Conservation (phyloP, 1,140 invertebrate species). For the Belonocnema kinseyi region DNA sequence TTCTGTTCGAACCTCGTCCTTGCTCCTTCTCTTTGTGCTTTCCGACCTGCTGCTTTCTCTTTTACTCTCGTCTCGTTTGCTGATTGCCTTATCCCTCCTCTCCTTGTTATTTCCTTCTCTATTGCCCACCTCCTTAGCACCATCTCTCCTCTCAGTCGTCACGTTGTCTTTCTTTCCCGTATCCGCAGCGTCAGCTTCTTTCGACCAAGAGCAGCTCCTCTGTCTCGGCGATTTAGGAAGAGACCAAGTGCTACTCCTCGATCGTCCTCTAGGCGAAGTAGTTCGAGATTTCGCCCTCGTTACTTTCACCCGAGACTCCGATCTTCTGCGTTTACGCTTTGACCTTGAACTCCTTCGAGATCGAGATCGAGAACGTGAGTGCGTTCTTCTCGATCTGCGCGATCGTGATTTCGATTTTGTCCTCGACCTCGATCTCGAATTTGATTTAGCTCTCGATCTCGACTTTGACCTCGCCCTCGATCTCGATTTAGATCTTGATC, state of each 20-base stretch:
- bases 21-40: conserved; percentile 1
- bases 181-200: conserved; percentile 47
- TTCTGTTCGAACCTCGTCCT: background rate
- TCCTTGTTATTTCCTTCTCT: background rate
- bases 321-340: conserved; percentile 50
- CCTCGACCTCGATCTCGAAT: conserved; percentile 26
- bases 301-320: conserved; percentile 54
- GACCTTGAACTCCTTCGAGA: conserved; percentile 49
- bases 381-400: conserved; percentile 24
- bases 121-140: background rate
- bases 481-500: conserved; percentile 41
- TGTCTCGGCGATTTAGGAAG: conserved; percentile 62
- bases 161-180: conserved; percentile 35
- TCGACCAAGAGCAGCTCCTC: conserved; percentile 68
- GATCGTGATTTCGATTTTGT: conserved; percentile 14
- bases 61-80: background rate
- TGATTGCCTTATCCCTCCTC: background rate
- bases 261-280: conserved; percentile 52
- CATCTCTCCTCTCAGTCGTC: conserved; percentile 23
- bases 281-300: conserved; percentile 61
- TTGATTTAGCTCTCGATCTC: conserved; percentile 35
- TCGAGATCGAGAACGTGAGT: conserved; percentile 32
- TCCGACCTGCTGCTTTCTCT: background rate
- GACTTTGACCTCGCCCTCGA: conserved; percentile 42
- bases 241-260: conserved; percentile 68